Percentiles rank a stretch among this genome's conserved stretches.
phyloP scores from a whole-genome alignment of 2,797 vertebrate genomes.

The Mus spretus region DNA sequence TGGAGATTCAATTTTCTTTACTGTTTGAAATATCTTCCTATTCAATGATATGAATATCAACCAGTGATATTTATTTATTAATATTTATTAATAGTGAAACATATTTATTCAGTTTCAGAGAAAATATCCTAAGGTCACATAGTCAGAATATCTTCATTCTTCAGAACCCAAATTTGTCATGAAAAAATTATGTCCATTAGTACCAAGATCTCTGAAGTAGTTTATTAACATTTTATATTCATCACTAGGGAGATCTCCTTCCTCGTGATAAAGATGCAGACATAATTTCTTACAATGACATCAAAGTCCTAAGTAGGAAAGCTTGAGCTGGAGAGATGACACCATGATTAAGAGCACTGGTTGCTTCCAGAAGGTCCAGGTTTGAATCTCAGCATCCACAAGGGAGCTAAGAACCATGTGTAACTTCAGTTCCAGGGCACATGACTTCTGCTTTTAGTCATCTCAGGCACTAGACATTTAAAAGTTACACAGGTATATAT shows the following conservation, averaged over 20 bases:
- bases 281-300: neutral
- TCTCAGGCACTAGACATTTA: too few species aligned
- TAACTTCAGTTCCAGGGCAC: neutral
- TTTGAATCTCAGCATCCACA: neutral
- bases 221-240: neutral
- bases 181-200: neutral
- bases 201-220: neutral
- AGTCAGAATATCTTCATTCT: neutral
- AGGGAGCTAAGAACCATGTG: neutral
- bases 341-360: neutral
- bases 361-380: neutral
- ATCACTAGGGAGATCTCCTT: neutral
- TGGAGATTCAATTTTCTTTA: neutral
- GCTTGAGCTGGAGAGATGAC: fast-evolving
- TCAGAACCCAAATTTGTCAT: neutral
- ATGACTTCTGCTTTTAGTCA: neutral
- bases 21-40: neutral
- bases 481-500: neutral
- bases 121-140: neutral
- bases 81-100: neutral
- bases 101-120: neutral
- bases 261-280: neutral
- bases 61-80: neutral
- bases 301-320: neutral
- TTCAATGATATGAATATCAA: neutral